Percentiles rank a stretch among this genome's conserved stretches.
Evolutionary conservation across 1,140 invertebrate species (phyloP).

Genomic region (Leptinotarsa undecemlineata): DNA sequence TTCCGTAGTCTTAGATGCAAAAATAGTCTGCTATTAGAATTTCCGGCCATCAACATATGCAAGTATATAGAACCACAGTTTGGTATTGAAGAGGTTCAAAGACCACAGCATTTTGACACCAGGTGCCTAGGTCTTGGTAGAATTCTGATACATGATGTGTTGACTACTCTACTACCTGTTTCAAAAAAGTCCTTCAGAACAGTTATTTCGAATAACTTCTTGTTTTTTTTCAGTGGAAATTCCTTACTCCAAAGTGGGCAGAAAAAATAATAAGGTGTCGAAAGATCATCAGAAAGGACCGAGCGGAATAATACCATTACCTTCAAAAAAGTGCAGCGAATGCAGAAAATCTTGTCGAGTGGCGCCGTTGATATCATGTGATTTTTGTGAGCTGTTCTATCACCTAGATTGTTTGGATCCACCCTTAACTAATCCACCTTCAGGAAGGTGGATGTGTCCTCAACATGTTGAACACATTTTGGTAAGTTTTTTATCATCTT

Average conservation of each 20-base stretch:
- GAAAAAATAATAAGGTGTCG: constrained; percentile 35
- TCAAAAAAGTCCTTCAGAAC: too few relatives aligned
- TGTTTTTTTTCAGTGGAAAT: constrained; percentile 24
- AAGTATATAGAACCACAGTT: too few relatives aligned
- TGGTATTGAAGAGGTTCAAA: too few relatives aligned
- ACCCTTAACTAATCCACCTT: constrained; percentile 83
- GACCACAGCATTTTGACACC: too few relatives aligned
- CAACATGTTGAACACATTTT: constrained; percentile 91
- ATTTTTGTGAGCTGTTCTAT: constrained; percentile 88
- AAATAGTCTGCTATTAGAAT: too few relatives aligned
- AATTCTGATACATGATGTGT: too few relatives aligned
- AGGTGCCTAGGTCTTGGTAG: too few relatives aligned
- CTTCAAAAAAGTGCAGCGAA: constrained; percentile 80
- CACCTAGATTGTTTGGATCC: constrained; percentile 94
- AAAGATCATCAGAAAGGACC: constrained; percentile 41
- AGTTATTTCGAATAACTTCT: too few relatives aligned
- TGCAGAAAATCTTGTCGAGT: constrained; percentile 81
- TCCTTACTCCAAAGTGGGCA: constrained; percentile 29
- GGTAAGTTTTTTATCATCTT: constrained; percentile 59
- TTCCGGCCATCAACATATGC: too few relatives aligned
- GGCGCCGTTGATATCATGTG: constrained; percentile 86
- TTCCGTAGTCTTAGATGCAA: too few relatives aligned
- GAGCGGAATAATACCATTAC: constrained; percentile 57
- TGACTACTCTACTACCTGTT: too few relatives aligned
- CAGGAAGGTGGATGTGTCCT: constrained; percentile 94